Base-by-base conservation (phyloP, 2,113 vertebrate species). In the Hemiprocne comata region DNA sequence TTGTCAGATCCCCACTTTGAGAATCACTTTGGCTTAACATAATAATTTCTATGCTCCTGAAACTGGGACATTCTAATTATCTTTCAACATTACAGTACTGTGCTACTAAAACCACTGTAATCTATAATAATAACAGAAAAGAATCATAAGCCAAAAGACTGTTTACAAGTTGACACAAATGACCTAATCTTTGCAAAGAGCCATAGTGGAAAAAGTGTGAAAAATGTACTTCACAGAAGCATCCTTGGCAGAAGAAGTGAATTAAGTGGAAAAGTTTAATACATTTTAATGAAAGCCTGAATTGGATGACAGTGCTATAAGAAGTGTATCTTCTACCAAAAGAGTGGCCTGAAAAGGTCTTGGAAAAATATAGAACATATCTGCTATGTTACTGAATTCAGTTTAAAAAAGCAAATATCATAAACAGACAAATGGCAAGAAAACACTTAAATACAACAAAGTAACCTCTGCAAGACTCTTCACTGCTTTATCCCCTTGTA, bases 51-150 rank as follows among this genome's bases (percentile, higher is more conserved):
- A 12, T 95, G 85, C 83, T 95, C 84, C 80, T 69, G 80, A 96
- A 97, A 95, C 85, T 96, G 62, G 96, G 96, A 85, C 96, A 95
- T 96, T 96, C 95, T 97, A 97, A 95, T 97, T 94, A 97, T 95
- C 79, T 91, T 96, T 88, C 93, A 96, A 78, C 81, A 80, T 94
- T 91, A 85, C 53, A 31, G 82, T 24, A 46, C 85, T 80, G 31
- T 78, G 67, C 61, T 90, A 78, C 79, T 82, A 83, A 96, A 77
- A 42, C 76, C 72, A 78, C 85, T 97, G 91, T 91, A 93, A 90
- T 93, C 90, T 65, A 42, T 51, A 93, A 93, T 95, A 95, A 93
- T 83, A 94, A 84, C 55, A 92, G 90, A 85, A 89, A 90, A 92
- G 75, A 90, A 89, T 85, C 53, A 80, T 90, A 95, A 97, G 91